These are phyloP conservation scores for Tylochromis polylepis DNA, from an alignment of 2,113 vertebrate genomes.

Conservation along the genomic window DNA sequence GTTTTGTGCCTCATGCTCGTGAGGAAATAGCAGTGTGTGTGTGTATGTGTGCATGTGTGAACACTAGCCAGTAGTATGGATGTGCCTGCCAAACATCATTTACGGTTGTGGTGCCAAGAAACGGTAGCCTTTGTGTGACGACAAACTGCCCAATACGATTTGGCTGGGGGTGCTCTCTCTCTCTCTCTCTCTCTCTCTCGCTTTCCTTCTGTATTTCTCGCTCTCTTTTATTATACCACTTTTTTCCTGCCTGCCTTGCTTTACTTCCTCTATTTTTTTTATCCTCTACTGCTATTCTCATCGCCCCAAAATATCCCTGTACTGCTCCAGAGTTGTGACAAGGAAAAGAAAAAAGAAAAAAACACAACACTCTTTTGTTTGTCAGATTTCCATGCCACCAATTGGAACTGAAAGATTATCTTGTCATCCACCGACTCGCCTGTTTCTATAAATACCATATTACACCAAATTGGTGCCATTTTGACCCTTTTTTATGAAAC, in stretches of 20 bases:
- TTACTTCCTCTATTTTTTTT: background rate
- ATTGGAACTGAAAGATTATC: constrained; percentile 23
- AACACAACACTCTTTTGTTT: background rate
- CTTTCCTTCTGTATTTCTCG: background rate
- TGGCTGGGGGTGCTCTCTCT: constrained; percentile 13
- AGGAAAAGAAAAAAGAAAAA: background rate
- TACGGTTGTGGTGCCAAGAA: constrained; percentile 55
- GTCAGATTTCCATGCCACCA: background rate
- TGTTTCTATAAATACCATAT: constrained; percentile 28
- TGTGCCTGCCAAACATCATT: constrained; percentile 61
- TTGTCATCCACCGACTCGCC: constrained; percentile 5
- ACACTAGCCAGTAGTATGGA: constrained; percentile 31
- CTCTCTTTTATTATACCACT: background rate
- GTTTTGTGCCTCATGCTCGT: background rate
- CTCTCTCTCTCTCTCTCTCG: background rate
- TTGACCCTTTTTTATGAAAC: background rate
- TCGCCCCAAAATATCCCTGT: background rate
- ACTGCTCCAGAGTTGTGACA: constrained; percentile 17
- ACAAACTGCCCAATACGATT: constrained; percentile 54
- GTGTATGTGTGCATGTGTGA: constrained; percentile 11
- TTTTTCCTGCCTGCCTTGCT: background rate
- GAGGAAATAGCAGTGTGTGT: background rate
- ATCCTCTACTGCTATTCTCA: background rate
- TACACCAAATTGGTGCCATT: background rate
- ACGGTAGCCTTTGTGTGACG: constrained; percentile 55